Evolutionary conservation across 1,140 invertebrate species (phyloP).

Genomic region (Drosophila malerkotliana): DNA sequence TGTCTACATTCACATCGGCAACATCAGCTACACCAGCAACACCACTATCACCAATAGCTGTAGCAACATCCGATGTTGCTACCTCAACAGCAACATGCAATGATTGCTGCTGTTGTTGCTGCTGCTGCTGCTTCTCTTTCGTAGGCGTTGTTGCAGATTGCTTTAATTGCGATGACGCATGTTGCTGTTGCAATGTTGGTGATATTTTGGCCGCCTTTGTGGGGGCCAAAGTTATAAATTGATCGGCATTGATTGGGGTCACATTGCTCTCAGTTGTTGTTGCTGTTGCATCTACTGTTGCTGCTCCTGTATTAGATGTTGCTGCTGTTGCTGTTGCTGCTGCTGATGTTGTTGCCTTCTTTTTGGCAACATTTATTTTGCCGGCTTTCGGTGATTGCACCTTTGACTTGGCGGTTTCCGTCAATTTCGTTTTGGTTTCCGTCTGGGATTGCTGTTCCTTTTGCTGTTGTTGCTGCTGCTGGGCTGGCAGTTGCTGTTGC

Average conservation of each 20-base stretch:
- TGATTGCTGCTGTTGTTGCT: conserved; percentile 10
- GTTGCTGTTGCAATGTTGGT: conserved; percentile 22
- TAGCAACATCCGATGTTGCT: neutral
- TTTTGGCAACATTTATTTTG: conserved; percentile 63
- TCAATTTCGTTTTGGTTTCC: conserved; percentile 76
- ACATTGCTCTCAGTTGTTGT: conserved; percentile 66
- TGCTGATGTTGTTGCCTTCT: conserved; percentile 33
- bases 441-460: conserved; percentile 53
- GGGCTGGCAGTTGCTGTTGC: conserved; percentile 16
- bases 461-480: conserved; percentile 43
- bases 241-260: conserved; percentile 83
- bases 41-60: conserved; percentile 5
- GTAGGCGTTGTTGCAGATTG: conserved; percentile 30
- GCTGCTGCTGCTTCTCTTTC: neutral
- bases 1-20: conserved; percentile 22
- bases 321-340: conserved; percentile 16
- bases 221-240: conserved; percentile 80
- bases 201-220: conserved; percentile 62
- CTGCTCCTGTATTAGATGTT: conserved; percentile 12
- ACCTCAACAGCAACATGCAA: conserved; percentile 2
- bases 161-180: neutral
- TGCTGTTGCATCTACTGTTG: conserved; percentile 31
- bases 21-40: conserved; percentile 11
- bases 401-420: conserved; percentile 72
- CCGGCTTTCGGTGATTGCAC: conserved; percentile 66